phyloP scores from a whole-genome alignment of 2,888 invertebrate genomes.

The Caenorhabditis macrosperma region DNA sequence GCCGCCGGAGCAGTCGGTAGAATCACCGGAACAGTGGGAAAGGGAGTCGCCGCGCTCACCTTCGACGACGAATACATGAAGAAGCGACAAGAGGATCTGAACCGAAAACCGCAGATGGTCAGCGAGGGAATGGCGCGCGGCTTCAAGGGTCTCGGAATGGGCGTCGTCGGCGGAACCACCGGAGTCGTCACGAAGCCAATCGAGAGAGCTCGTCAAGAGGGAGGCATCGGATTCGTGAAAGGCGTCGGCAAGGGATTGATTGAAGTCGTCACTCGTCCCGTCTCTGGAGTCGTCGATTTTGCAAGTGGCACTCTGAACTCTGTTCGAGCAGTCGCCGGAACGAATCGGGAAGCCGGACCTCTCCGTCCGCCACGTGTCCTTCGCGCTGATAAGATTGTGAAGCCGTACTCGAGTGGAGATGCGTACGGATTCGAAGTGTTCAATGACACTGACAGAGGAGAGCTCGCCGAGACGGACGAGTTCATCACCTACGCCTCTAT shows the following conservation, averaged over 20 bases:
- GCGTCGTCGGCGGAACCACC: conserved; percentile 70
- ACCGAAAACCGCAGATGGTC: conserved; percentile 86
- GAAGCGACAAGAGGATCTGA: conserved; percentile 91
- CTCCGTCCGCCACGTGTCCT: conserved; percentile 90
- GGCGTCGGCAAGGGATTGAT: conserved; percentile 86
- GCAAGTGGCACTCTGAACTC: conserved; percentile 97
- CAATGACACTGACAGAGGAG: conserved; percentile 87
- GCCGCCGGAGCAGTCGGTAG: conserved; percentile 94
- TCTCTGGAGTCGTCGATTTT: conserved; percentile 96
- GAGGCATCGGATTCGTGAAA: conserved; percentile 86
- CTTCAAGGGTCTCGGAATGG: conserved; percentile 83
- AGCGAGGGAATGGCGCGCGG: conserved; percentile 84
- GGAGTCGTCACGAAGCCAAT: conserved; percentile 97
- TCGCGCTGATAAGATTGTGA: conserved; percentile 89
- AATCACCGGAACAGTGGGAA: conserved; percentile 85
- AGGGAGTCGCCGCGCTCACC: conserved; percentile 92
- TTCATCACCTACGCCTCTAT: conserved; percentile 86
- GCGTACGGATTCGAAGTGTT: conserved; percentile 93
- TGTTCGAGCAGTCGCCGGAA: conserved; percentile 86
- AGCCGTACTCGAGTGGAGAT: conserved; percentile 88
- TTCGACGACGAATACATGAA: conserved; percentile 96
- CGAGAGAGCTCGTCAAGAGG: conserved; percentile 91
- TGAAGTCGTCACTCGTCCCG: conserved; percentile 94
- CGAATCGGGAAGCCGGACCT: conserved; percentile 80
- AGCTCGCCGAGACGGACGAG: conserved; percentile 88